Evolutionary conservation across 2,888 invertebrate genomes (phyloP), one percentile per base, ranked within the genome.

Genomic region (Latrodectus hesperus): DNA sequence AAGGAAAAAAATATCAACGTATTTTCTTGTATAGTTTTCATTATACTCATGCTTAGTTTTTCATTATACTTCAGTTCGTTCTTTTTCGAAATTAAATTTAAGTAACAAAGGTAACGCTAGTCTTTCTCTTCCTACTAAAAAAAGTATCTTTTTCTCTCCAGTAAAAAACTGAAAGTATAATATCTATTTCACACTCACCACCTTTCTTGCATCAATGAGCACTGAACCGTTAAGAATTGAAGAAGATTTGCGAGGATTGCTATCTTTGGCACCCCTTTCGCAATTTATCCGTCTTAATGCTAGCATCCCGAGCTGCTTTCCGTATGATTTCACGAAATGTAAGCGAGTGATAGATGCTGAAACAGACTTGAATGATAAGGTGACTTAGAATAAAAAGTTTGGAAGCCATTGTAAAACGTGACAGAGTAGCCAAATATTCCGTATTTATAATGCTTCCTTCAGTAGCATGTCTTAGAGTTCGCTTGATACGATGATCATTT

Each of bases 201-300:
- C 10, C 68, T 26, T 26, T 60, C 60, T 26, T 16, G 26, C 60
- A 38, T 38, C 49, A 22, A 38, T 38, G 74, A 16, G 17, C 38
- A 52, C 0, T 73, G 73, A 17, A 52, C 52, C 73, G 5, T 52
- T 11, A 6, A 12, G 52, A 12, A 22, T 22, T 17, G 9, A 73
- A 73, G 49, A 75, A 38, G 6, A 52, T 74, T 53, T 5, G 38
- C 10, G n/a, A 60, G 12, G 26, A 75, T 16, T 14, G 60, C 22
- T 53, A n/a, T 26, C 26, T 14, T 38, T 68, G 26, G 26, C 9
- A 38, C 38, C 2, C 12, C 14, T 60, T 60, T 22, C 14, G 12
- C 38, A 38, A 60, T 75, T 60, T 75, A 75, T 75, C 60, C 64
- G 26, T 55, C 26, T 17, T 75, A 60, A 75, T 75, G 60, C 74